Evolutionary conservation across 2,113 vertebrate genomes (phyloP).

Genomic region (Centropus unirufus): DNA sequence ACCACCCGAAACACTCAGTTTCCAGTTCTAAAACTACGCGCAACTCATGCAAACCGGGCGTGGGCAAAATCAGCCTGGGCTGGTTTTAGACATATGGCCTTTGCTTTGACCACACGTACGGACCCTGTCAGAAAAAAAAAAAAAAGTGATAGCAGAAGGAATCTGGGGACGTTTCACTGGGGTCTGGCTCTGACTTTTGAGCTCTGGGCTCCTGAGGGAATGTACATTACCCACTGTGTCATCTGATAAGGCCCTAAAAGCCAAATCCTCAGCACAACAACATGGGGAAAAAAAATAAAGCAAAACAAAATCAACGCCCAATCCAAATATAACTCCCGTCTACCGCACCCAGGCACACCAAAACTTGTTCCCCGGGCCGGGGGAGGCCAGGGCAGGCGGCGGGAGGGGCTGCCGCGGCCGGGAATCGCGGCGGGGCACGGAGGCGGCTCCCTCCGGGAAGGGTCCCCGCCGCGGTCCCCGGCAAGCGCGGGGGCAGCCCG

Average conservation of each 20-base stretch:
- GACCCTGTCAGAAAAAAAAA: not conserved
- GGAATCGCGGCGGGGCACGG: not conserved
- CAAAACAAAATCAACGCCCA: not conserved
- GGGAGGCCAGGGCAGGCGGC: not conserved
- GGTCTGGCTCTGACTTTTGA: not conserved
- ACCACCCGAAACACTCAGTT: not conserved
- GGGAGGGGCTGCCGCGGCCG: not conserved
- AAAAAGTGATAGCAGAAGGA: not conserved
- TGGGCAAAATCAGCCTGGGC: not conserved
- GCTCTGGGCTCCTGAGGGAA: not conserved
- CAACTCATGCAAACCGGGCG: not conserved
- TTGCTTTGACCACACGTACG: not conserved
- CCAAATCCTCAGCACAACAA: not conserved
- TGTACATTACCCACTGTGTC: not conserved
- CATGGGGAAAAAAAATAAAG: rapidly evolving
- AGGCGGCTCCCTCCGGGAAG: not conserved
- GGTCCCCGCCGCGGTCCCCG: not conserved
- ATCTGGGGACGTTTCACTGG: not conserved
- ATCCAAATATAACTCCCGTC: not conserved
- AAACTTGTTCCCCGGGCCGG: not conserved
- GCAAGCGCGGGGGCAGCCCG: not conserved
- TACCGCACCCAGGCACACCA: too few species aligned
- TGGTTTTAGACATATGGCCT: not conserved
- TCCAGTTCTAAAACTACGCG: not conserved
- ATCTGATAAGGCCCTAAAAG: not conserved